Base-by-base conservation (phyloP, 2,797 vertebrate genomes). In the Agapornis canus region DNA sequence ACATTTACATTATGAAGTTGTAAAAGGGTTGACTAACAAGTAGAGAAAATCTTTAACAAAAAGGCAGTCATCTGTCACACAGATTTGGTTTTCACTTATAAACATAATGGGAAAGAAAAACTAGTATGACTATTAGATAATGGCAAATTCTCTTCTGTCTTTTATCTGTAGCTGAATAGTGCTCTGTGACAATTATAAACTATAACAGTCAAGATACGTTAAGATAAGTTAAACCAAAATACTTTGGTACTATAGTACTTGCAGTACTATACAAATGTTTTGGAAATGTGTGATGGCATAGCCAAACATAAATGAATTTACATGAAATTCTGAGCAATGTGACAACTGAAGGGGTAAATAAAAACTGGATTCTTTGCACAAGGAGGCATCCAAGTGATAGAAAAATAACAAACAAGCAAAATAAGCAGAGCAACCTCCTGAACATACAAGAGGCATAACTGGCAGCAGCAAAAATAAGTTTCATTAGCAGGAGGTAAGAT, bases 331-430 rank as follows among this genome's bases (percentile, higher is more conserved):
- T 77, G 39, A 78, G 4, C 23, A 51, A 18, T 43, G 26, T 35
- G 29, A 56, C 5, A 49, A 6, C 3, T 76, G n/a, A 64, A 68
- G 3, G 5, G 3, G 2, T 66, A 66, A 76, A 70, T 14, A 45
- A 66, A 19, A 21, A 31, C 10, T 29, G 13, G 2, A 4, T 32
- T 47, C 1, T 0, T 39, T 43, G 27, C 27, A 76, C 13, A 7
- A n/a, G 5, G 2, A 71, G 14, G 4, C 4, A 54, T 66, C 10
- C 43, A 31, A 71, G 16, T 37, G 20, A 40, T 6, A 59, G 39
- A 51, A 52, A 13, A 42, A 54, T 7, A 70, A 75, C 52, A 3
- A 6, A 11, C 14, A 73, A 43, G 6, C 49, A 16, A 78, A 90
- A 14, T 3, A 49, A 22, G 13, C 15, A 18, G 13, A 13, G 1